phyloP scores from a whole-genome alignment of 2,888 invertebrate genomes.

The Aleiodes alternator region DNA sequence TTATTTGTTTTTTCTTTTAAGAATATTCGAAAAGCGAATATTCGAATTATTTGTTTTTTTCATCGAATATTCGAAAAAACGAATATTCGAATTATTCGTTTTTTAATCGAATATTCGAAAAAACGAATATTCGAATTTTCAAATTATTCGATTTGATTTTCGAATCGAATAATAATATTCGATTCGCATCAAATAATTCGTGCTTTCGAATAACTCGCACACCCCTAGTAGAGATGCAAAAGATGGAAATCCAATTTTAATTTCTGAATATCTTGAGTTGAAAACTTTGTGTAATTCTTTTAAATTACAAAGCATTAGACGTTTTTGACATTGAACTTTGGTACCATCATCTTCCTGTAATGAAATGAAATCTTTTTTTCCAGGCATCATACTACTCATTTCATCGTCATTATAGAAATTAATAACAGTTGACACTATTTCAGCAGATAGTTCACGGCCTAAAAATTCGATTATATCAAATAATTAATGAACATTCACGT shows the following conservation, averaged over 20 bases:
- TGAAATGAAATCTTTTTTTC: slow-evolving; percentile 45
- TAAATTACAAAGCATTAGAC: slow-evolving; percentile 40
- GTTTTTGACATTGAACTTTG: slow-evolving; percentile 34
- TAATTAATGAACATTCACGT: neutral
- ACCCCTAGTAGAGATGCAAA: slow-evolving; percentile 31
- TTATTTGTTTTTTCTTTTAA: too few relatives aligned
- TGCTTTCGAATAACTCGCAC: too few relatives aligned
- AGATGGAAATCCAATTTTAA: slow-evolving; percentile 33
- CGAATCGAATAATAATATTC: too few relatives aligned
- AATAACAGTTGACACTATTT: neutral
- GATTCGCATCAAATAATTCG: too few relatives aligned
- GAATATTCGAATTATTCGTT: too few relatives aligned
- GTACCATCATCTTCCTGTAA: slow-evolving; percentile 33
- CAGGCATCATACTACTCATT: slow-evolving; percentile 40
- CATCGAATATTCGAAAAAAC: too few relatives aligned
- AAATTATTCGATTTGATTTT: too few relatives aligned
- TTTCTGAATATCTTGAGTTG: slow-evolving; percentile 16
- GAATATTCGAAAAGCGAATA: too few relatives aligned
- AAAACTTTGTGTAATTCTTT: slow-evolving; percentile 39
- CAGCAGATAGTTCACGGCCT: slow-evolving; percentile 15
- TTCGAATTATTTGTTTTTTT: too few relatives aligned
- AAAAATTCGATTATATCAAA: neutral
- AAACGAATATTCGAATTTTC: too few relatives aligned
- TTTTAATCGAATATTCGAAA: too few relatives aligned
- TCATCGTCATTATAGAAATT: slow-evolving; percentile 35